Conservation (phyloP, 2,888 invertebrate species). For the Leptinotarsa rubiginosa region DNA sequence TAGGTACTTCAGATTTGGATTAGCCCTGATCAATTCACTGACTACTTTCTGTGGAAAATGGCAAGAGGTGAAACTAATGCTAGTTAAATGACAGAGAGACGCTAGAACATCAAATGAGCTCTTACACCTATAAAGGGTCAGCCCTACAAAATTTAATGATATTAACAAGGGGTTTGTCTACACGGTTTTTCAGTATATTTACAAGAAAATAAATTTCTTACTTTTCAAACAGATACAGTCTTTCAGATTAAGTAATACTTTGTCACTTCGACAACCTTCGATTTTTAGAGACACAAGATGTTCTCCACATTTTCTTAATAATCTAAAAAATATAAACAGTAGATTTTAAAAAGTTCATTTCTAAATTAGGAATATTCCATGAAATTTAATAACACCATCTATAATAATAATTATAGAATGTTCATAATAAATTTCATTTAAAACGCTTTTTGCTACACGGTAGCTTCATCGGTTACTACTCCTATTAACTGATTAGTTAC, state of each 20-base stretch:
- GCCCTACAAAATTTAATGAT: conserved; percentile 44
- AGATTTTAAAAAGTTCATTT: too few relatives aligned
- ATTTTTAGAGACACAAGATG: conserved; percentile 51
- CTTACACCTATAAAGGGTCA: conserved; percentile 53
- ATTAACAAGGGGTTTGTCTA: not conserved
- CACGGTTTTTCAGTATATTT: not conserved
- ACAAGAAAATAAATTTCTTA: conserved; percentile 36
- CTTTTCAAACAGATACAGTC: conserved; percentile 56
- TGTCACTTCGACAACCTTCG: conserved; percentile 54
- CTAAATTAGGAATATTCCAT: too few relatives aligned
- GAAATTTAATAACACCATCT: too few relatives aligned
- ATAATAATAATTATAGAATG: too few relatives aligned
- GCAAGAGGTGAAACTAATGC: conserved; percentile 50
- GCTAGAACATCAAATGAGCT: conserved; percentile 53
- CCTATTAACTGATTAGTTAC: too few relatives aligned
- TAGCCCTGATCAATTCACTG: conserved; percentile 53
- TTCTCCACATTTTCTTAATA: conserved; percentile 54
- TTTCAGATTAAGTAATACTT: conserved; percentile 50
- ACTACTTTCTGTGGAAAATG: conserved; percentile 54
- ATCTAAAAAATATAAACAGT: conserved; percentile 42
- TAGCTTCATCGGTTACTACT: too few relatives aligned
- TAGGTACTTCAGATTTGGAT: conserved; percentile 49
- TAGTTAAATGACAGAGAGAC: conserved; percentile 48
- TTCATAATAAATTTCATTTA: too few relatives aligned
- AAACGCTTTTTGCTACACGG: too few relatives aligned